A percentile compares a stretch with the other conserved stretches of the same genome.
These are phyloP conservation scores for Aphelenchoides besseyi DNA, from an alignment of 1,140 invertebrate species.

Conservation along the genomic window DNA sequence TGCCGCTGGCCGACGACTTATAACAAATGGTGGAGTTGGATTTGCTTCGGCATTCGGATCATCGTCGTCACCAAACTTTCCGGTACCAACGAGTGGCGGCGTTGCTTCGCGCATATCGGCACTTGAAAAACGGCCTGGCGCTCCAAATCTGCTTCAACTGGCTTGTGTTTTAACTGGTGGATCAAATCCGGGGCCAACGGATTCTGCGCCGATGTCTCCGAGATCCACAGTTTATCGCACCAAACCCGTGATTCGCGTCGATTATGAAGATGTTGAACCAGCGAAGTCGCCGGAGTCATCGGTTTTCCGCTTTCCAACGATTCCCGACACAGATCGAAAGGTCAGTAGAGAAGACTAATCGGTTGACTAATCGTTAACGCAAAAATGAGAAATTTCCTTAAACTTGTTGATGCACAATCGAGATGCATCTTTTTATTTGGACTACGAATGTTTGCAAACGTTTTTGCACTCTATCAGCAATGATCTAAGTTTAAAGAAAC, in stretches of 20 bases:
- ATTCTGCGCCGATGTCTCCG: conserved; percentile 37
- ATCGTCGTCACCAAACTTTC: conserved; percentile 31
- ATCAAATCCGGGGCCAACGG: background rate
- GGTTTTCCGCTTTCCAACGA: background rate
- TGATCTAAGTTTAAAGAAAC: too few species aligned
- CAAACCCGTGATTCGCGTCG: conserved; percentile 49
- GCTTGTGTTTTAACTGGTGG: conserved; percentile 31
- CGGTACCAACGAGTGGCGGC: conserved; percentile 42
- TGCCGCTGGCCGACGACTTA: background rate
- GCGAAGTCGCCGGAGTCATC: background rate
- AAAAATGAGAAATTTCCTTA: conserved; percentile 4
- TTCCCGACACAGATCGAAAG: background rate
- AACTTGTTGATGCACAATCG: conserved; percentile 7
- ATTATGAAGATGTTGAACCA: conserved; percentile 13
- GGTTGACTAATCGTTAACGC: background rate
- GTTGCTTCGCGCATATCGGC: conserved; percentile 48
- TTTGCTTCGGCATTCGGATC: conserved; percentile 17
- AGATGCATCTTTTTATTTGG: too few species aligned
- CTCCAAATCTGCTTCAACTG: conserved; percentile 40
- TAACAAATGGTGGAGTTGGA: conserved; percentile 13
- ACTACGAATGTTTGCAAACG: too few species aligned
- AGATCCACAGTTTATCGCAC: conserved; percentile 45
- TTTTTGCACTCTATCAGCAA: too few species aligned
- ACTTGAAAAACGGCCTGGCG: conserved; percentile 47
- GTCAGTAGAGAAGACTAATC: background rate